Base-by-base conservation (phyloP, 2,888 invertebrate genomes). In the Tuberolachnus salignus region DNA sequence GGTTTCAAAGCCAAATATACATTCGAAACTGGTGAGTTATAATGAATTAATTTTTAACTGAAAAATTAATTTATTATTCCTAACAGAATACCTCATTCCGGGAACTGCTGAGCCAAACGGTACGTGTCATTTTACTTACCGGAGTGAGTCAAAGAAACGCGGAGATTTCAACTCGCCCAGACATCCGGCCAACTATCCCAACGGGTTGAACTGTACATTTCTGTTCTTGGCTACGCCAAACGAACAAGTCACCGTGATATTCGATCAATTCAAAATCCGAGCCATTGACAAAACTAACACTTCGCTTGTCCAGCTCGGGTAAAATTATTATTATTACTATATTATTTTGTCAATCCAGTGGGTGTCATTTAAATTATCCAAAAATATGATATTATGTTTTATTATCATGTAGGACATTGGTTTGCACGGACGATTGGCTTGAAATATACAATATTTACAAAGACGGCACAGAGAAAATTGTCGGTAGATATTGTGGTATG, bases 151-250 rank as follows among this genome's bases (percentile, higher is more conserved):
- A 59, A 91, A 92, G 85, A 94, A 94, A 86, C 91, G 91, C 81
- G 96, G 96, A 71, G 94, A 95, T 85, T 94, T 97, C 86, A 98
- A 98, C 87, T 97, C 97, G 74, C 97, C 97, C 26, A 91, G 97
- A 81, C 96, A 95, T 89, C 97, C 97, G 84, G 94, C 95, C 85
- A 94, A 95, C 88, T 98, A 98, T 89, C 97, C 97, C 82, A 94
- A 95, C 84, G 92, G 92, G 86, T 95, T 94, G 83, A 94, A 94
- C 88, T 98, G 98, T 88, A 94, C 95, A 81, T 98, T 94, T 88
- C 89, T 92, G 84, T 95, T 98, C 87, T 88, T 92, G 84, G 94
- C 94, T 75, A 92, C 92, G 83, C 91, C 92, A 82, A 93, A 93
- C 85, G 95, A 95, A 85, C 95, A 95, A 87, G 95, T 95, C 84